phyloP scores from a whole-genome alignment of 1,140 invertebrate genomes.

The Cherax quadricarinatus region DNA sequence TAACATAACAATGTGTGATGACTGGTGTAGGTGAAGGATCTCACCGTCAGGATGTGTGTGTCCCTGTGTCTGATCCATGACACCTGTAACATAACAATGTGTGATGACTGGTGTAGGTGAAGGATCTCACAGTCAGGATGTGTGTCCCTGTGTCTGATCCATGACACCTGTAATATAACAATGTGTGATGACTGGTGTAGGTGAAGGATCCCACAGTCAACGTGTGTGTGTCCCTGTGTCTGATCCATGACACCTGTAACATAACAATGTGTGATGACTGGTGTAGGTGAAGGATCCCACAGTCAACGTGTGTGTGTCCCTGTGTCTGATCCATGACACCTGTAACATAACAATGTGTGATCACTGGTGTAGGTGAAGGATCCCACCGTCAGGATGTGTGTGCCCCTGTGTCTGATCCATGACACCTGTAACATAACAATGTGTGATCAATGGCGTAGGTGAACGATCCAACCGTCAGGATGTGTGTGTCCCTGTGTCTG shows the following conservation, averaged over 20 bases:
- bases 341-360: constrained; percentile 76
- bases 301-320: constrained; percentile 78
- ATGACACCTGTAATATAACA: constrained; percentile 75
- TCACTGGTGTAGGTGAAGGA: constrained; percentile 87
- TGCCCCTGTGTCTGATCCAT: constrained; percentile 76
- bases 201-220: constrained; percentile 84
- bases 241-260: constrained; percentile 77
- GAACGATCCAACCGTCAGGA: too few species aligned
- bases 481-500: too few species aligned
- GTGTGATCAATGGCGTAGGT: background rate
- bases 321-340: constrained; percentile 77
- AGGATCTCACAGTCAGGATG: constrained; percentile 82
- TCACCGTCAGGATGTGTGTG: constrained; percentile 80
- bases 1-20: constrained; percentile 78
- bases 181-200: constrained; percentile 84
- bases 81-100: constrained; percentile 74
- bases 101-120: constrained; percentile 87
- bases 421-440: constrained; percentile 76
- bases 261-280: constrained; percentile 80
- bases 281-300: constrained; percentile 86
- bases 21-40: constrained; percentile 85
- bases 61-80: constrained; percentile 77
- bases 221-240: constrained; percentile 76
- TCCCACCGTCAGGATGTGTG: constrained; percentile 81
- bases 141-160: constrained; percentile 76